Percentiles rank a stretch among this genome's conserved stretches.
These are phyloP conservation scores for Tachycineta bicolor DNA, from an alignment of 2,113 vertebrate genomes.

Conservation along the genomic window DNA sequence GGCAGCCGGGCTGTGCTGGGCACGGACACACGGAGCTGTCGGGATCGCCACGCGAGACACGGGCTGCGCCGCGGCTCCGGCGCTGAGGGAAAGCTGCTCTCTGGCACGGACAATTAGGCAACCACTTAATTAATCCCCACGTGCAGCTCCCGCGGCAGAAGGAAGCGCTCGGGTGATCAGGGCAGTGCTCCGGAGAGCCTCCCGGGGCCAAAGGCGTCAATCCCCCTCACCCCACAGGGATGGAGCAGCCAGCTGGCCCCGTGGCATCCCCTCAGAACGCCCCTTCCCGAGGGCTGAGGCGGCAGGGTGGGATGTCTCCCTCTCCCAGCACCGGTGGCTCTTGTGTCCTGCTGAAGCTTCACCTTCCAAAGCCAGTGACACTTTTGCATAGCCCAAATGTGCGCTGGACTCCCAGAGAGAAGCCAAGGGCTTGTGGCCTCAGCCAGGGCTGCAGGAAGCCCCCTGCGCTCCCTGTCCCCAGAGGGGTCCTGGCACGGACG, in stretches of 20 bases:
- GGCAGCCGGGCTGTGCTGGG: not conserved
- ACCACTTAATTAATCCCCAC: not conserved
- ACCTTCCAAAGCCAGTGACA: fast-evolving
- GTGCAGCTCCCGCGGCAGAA: not conserved
- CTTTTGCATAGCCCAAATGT: not conserved
- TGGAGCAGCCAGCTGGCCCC: not conserved
- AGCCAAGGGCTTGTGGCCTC: not conserved
- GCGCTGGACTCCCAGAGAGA: fast-evolving
- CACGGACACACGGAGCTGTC: fast-evolving
- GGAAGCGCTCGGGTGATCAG: not conserved
- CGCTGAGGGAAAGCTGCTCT: not conserved
- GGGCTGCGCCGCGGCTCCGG: not conserved
- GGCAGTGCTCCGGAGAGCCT: not conserved
- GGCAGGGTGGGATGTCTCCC: not conserved
- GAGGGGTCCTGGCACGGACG: not conserved
- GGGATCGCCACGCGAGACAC: fast-evolving
- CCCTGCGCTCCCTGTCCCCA: not conserved
- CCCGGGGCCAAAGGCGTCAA: not conserved
- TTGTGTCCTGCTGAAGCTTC: not conserved
- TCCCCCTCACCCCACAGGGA: not conserved
- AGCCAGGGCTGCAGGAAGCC: not conserved
- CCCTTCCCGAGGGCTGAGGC: not conserved
- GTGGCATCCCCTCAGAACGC: not conserved
- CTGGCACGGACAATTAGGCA: not conserved
- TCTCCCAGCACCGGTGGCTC: not conserved